Conservation (phyloP, 1,140 invertebrate genomes). For the Littorina saxatilis region DNA sequence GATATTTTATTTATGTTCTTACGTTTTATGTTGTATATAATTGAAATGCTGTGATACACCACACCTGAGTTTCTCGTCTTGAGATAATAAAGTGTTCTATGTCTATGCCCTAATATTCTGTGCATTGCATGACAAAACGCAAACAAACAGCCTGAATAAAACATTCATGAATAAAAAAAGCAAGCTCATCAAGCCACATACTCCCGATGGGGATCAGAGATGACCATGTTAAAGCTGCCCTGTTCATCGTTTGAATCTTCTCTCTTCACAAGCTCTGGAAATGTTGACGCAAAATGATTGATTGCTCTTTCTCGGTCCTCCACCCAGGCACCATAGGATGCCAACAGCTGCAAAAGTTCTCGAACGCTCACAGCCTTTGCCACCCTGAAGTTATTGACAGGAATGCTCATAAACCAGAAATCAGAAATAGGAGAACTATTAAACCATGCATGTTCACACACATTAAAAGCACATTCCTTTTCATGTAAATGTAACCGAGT, state of each 20-base stretch:
- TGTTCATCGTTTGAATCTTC: constrained; percentile 7
- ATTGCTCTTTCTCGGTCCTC: constrained; percentile 32
- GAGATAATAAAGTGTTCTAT: no score
- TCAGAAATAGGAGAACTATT: neutral
- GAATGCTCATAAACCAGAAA: no score
- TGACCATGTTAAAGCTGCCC: constrained; percentile 20
- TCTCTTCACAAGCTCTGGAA: constrained; percentile 18
- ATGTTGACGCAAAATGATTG: constrained; percentile 31
- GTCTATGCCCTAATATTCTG: no score
- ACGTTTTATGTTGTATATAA: neutral
- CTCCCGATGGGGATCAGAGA: constrained; percentile 22
- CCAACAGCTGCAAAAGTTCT: constrained; percentile 20
- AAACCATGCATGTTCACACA: neutral
- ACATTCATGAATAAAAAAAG: no score
- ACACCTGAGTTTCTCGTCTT: no score
- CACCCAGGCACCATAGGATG: constrained; percentile 29
- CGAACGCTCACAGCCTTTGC: constrained; percentile 17
- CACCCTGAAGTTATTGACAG: constrained; percentile 12
- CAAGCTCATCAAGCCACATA: neutral
- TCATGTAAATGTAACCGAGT: neutral
- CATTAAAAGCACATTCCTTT: neutral
- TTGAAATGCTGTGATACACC: no score
- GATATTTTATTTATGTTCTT: no score
- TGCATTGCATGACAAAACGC: no score
- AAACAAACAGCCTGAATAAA: no score